Base-by-base conservation (phyloP, 2,888 invertebrate genomes). In the Patella depressa region DNA sequence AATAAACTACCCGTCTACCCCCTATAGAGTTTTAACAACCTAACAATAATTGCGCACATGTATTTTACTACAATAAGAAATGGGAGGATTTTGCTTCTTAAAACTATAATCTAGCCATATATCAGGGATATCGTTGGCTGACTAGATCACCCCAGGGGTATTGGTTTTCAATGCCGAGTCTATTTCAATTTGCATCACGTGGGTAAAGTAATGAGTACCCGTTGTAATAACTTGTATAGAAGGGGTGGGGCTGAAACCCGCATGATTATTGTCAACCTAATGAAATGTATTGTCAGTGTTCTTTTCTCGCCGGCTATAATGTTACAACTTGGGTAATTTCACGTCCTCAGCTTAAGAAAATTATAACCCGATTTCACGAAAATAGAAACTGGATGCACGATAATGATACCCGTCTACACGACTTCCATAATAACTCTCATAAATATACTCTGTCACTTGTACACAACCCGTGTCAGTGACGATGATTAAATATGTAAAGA, bases 121-220 rank as follows among this genome's bases (percentile, higher is more conserved):
- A 45, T 45, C 45, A 45, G 65, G 65, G 65, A 24, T 65, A 24
- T 65, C 24, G 24, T 24, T 24, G 14, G 65, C 19, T 24, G 65
- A 65, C 24, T 19, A 24, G 19, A 65, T 65, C 19, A 12, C 24
- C 65, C 65, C 15, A 11, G 24, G 19, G 19, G 19, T 19, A 65
- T 65, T 65, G 65, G 24, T 65, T 14, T 65, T 65, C 45, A 5
- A 19, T 24, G 65, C 24, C 65, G 65, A 24, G 65, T 65, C 65
- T 65, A 24, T 65, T 65, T 65, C 65, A 65, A 65, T 65, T 65
- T 65, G 65, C 65, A 19, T 65, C 12, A 65, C 65, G 65, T 65
- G 65, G 65, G 65, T 65, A 65, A 65, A 24, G 65, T 65, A 65
- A 65, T 65, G 65, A 65, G 65, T 65, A 65, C 65, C 65, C 24